Evolutionary conservation across 2,113 vertebrate species (phyloP).

Genomic region (Pseudorasbora parva): DNA sequence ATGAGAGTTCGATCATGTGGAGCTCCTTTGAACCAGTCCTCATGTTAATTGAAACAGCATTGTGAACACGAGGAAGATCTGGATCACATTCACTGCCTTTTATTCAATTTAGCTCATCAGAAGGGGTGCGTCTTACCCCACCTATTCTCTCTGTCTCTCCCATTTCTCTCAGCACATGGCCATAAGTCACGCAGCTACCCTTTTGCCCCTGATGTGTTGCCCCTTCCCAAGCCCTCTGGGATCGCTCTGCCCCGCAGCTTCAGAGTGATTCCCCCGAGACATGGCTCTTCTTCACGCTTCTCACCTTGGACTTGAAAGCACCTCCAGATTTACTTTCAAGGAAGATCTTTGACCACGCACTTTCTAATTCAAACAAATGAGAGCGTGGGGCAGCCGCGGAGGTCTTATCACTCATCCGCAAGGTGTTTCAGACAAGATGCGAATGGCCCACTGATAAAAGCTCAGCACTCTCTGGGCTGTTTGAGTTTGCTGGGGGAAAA

Average conservation of each 20-base stretch:
- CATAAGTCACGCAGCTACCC: conserved; percentile 79
- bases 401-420: conserved; percentile 67
- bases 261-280: conserved; percentile 59
- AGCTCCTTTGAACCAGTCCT: conserved; percentile 77
- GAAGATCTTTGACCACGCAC: conserved; percentile 74
- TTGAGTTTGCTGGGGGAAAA: not conserved
- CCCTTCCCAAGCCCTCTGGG: conserved; percentile 74
- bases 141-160: not conserved
- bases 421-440: conserved; percentile 77
- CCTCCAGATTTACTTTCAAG: conserved; percentile 74
- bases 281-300: conserved; percentile 73
- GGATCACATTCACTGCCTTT: conserved; percentile 75
- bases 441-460: conserved; percentile 71
- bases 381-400: not conserved
- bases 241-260: conserved; percentile 40
- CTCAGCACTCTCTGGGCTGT: not conserved
- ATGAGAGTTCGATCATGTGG: conserved; percentile 71
- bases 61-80: conserved; percentile 69
- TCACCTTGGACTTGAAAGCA: conserved; percentile 77
- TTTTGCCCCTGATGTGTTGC: conserved; percentile 78
- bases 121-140: conserved; percentile 47
- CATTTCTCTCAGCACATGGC: conserved; percentile 63
- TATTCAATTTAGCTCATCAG: conserved; percentile 75
- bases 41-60: conserved; percentile 80
- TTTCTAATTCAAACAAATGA: conserved; percentile 81